A percentile compares a stretch with the other conserved stretches of the same genome.
Conservation (phyloP, 2,888 invertebrate species). For the Dorcus hopei region DNA sequence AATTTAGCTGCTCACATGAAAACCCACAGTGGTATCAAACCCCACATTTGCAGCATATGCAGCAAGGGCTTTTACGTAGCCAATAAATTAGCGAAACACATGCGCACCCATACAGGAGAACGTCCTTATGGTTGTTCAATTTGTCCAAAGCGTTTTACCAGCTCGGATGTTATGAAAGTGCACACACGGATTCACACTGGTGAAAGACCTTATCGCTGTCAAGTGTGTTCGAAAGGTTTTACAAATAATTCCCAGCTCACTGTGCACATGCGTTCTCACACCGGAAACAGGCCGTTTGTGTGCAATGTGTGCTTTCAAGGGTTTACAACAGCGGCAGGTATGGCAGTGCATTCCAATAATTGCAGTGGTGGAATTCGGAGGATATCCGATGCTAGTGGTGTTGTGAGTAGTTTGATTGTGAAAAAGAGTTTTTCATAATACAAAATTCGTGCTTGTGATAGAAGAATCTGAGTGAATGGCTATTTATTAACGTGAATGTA, state of each 20-base stretch:
- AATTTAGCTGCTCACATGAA: constrained; percentile 37
- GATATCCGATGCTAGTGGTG: too few species aligned
- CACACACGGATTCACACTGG: constrained; percentile 30
- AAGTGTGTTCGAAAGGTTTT: constrained; percentile 28
- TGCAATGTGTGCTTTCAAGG: constrained; percentile 39
- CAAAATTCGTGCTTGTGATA: too few species aligned
- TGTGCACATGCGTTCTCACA: constrained; percentile 27
- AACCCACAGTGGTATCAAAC: constrained; percentile 33
- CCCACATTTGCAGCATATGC: constrained; percentile 34
- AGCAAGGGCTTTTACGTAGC: constrained; percentile 34
- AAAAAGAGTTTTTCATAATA: too few species aligned
- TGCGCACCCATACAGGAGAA: constrained; percentile 42
- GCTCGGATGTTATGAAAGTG: constrained; percentile 28
- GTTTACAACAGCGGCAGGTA: constrained; percentile 37
- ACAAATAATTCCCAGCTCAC: constrained; percentile 30
- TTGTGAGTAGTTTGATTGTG: too few species aligned
- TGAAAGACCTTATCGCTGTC: constrained; percentile 29
- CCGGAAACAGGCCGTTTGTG: constrained; percentile 34
- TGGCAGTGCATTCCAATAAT: constrained; percentile 33
- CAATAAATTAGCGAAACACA: constrained; percentile 39
- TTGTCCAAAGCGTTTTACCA: constrained; percentile 30
- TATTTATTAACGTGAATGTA: too few species aligned
- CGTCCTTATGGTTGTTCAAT: constrained; percentile 38
- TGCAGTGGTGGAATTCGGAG: not conserved
- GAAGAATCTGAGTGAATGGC: too few species aligned